Evolutionary conservation across 2,888 invertebrate species (phyloP).

Genomic region (Anoncus sp.): DNA sequence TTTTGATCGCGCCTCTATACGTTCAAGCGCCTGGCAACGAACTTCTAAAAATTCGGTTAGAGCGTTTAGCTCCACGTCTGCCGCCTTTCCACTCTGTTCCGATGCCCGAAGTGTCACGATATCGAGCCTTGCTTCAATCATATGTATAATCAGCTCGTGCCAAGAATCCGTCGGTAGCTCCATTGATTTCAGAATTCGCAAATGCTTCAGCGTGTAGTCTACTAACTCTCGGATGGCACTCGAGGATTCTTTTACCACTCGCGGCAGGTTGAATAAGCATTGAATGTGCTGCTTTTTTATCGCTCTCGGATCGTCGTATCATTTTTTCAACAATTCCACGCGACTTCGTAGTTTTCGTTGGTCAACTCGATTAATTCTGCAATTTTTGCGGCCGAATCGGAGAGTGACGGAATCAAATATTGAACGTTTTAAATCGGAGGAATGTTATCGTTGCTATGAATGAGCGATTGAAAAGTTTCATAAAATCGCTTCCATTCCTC

Average conservation of each 20-base stretch:
- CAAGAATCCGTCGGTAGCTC: slow-evolving; percentile 56
- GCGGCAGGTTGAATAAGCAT: slow-evolving; percentile 52
- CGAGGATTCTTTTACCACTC: slow-evolving; percentile 55
- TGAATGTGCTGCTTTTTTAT: slow-evolving; percentile 63
- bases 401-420: slow-evolving; percentile 49
- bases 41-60: slow-evolving; percentile 54
- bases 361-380: slow-evolving; percentile 61
- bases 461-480: slow-evolving; percentile 1
- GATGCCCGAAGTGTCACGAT: slow-evolving; percentile 55
- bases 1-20: slow-evolving; percentile 38
- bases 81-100: slow-evolving; percentile 46
- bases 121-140: slow-evolving; percentile 42
- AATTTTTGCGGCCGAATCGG: slow-evolving; percentile 53
- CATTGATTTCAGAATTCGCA: no score
- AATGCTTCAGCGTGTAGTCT: slow-evolving; percentile 57
- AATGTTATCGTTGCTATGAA: neutral
- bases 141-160: slow-evolving; percentile 58
- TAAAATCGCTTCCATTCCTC: slow-evolving; percentile 12
- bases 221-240: slow-evolving; percentile 58
- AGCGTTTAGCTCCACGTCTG: slow-evolving; percentile 36
- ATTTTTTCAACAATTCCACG: slow-evolving; percentile 54
- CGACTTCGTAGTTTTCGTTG: slow-evolving; percentile 52
- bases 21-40: slow-evolving; percentile 57
- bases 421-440: slow-evolving; percentile 58
- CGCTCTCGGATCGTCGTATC: slow-evolving; percentile 58